phyloP scores from a whole-genome alignment of 2,888 invertebrate genomes.

The Artemia sinica region DNA sequence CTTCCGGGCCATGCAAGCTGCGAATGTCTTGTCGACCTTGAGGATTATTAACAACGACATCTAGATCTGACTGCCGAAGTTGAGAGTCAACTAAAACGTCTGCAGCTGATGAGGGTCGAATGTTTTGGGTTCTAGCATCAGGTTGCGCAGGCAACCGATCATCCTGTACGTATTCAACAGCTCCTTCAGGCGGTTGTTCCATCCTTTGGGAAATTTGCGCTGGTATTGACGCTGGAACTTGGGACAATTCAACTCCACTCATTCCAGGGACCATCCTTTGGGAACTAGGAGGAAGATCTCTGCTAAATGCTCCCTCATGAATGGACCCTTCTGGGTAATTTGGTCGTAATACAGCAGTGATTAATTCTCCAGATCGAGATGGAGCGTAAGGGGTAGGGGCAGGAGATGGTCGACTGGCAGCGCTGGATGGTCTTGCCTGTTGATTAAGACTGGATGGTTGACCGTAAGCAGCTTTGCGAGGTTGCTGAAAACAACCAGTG shows the following conservation, averaged over 20 bases:
- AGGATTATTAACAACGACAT: too few species aligned
- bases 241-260: background rate
- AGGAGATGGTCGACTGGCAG: conserved; percentile 7
- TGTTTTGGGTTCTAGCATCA: background rate
- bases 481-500: background rate
- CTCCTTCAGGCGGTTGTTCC: conserved; percentile 1
- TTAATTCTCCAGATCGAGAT: background rate
- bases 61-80: background rate
- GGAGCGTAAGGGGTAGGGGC: background rate
- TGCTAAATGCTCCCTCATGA: background rate
- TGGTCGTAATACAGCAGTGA: background rate
- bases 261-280: conserved; percentile 22
- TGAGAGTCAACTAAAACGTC: background rate
- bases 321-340: conserved; percentile 2
- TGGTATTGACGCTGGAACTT: background rate
- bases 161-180: conserved; percentile 8
- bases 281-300: conserved; percentile 19
- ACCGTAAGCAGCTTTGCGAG: background rate
- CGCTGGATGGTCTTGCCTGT: background rate
- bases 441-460: background rate
- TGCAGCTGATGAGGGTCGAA: background rate
- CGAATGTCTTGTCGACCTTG: background rate
- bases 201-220: background rate
- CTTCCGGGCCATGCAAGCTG: background rate
- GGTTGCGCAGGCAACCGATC: conserved; percentile 7